These are phyloP conservation scores for Mycetomoellerius zeteki DNA, from an alignment of 1,140 invertebrate species.

Conservation along the genomic window DNA sequence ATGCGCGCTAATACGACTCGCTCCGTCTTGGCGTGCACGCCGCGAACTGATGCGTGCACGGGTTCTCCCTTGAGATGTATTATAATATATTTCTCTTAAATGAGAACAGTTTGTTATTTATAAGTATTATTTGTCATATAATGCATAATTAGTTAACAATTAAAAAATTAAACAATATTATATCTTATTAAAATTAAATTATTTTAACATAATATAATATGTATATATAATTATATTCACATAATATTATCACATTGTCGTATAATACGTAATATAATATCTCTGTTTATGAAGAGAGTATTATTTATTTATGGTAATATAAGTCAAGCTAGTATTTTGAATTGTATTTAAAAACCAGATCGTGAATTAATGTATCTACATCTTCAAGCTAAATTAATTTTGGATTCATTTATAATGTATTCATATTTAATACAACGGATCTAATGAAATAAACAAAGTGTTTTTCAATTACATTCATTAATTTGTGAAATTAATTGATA, in stretches of 20 bases:
- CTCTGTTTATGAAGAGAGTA: neutral
- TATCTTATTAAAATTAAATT: slow-evolving; percentile 14
- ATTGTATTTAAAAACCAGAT: slow-evolving; percentile 17
- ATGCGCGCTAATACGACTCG: slow-evolving; percentile 36
- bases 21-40: slow-evolving; percentile 15
- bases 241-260: neutral
- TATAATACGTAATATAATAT: neutral
- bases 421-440: neutral
- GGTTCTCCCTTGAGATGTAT: slow-evolving; percentile 18
- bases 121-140: neutral
- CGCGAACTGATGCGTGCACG: slow-evolving; percentile 17
- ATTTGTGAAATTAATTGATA: neutral
- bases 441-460: neutral
- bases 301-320: neutral
- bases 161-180: too few species aligned
- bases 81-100: neutral
- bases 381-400: neutral
- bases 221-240: neutral
- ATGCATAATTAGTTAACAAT: neutral
- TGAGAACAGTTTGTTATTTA: neutral
- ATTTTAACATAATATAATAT: neutral
- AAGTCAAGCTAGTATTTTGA: neutral
- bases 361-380: neutral
- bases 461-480: neutral
- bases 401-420: neutral